Conservation (phyloP, 2,888 invertebrate genomes). For the Gerris lacustris region DNA sequence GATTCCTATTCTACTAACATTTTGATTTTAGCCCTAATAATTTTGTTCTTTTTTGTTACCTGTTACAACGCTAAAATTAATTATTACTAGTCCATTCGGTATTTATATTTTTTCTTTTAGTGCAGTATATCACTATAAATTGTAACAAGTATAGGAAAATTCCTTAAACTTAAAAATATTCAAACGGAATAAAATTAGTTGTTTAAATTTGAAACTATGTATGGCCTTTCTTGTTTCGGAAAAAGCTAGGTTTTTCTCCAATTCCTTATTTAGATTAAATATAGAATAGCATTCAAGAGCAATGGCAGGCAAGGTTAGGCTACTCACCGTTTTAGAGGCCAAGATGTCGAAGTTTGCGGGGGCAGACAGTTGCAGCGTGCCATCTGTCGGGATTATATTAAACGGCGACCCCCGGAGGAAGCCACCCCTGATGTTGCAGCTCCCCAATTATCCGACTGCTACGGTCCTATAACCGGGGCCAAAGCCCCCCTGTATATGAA, state of each 20-base stretch:
- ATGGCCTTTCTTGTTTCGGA: not conserved
- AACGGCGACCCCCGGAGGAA: not conserved
- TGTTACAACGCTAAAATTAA: too few species aligned
- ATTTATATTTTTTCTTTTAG: too few species aligned
- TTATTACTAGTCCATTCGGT: too few species aligned
- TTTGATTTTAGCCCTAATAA: too few species aligned
- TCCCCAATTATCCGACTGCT: not conserved
- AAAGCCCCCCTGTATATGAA: not conserved
- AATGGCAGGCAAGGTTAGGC: too few species aligned
- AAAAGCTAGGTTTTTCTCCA: not conserved
- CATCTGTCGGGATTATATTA: constrained; percentile 1
- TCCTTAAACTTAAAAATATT: too few species aligned
- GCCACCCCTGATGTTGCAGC: not conserved
- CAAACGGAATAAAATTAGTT: too few species aligned
- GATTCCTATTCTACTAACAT: too few species aligned
- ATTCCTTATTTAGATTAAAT: not conserved
- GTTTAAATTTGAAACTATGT: too few species aligned
- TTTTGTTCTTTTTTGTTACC: too few species aligned
- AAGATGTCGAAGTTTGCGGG: not conserved
- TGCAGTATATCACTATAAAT: too few species aligned
- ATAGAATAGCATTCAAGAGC: not conserved
- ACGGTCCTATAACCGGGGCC: not conserved
- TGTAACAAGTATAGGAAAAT: too few species aligned
- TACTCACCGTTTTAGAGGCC: not conserved
- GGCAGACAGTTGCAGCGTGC: not conserved